A percentile compares a stretch with the other conserved stretches of the same genome.
Evolutionary conservation across 2,888 invertebrate species (phyloP).

Genomic region (Melanophora roralis): DNA sequence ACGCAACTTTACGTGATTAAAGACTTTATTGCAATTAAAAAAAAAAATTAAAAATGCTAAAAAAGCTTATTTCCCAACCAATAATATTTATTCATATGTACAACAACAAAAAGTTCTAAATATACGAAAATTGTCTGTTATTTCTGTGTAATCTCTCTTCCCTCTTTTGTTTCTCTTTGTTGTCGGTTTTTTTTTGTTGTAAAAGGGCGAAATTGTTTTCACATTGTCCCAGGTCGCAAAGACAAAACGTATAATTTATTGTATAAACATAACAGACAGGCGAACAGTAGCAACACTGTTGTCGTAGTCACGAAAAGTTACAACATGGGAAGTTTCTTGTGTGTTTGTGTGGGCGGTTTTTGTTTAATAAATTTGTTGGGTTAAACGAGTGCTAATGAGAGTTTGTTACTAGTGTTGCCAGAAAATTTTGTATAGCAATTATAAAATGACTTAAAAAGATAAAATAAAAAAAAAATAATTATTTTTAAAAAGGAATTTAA

Average conservation of each 20-base stretch:
- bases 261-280: background rate
- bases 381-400: no score
- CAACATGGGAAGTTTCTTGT: background rate
- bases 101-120: no score
- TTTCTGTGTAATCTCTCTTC: background rate
- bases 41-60: background rate
- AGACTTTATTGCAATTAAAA: background rate
- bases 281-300: background rate
- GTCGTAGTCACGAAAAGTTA: slow-evolving; percentile 21
- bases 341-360: background rate
- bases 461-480: no score
- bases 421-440: no score
- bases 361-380: no score
- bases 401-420: no score
- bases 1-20: background rate
- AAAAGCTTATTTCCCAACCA: background rate
- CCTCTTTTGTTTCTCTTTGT: background rate
- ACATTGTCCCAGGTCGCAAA: slow-evolving; percentile 24
- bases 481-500: no score
- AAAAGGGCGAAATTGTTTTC: background rate
- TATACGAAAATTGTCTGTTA: background rate
- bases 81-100: no score
- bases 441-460: no score
- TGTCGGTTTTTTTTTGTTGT: background rate
- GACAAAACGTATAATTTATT: background rate